Conservation (phyloP, 2,888 invertebrate genomes). For the Pheosia gnoma region DNA sequence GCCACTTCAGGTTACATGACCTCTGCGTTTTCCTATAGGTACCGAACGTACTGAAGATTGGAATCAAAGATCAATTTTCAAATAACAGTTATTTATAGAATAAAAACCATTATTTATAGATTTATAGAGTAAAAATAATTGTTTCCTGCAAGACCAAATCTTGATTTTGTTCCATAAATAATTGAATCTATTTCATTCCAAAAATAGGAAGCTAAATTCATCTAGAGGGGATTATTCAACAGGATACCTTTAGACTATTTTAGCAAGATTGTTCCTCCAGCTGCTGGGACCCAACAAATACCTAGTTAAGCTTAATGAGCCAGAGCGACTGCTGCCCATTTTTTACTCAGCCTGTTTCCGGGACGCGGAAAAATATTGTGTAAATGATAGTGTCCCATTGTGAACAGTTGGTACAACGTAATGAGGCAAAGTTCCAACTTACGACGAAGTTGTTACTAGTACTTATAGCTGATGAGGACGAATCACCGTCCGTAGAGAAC, state of each 20-base stretch:
- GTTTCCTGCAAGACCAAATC: no score
- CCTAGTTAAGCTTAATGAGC: conserved; percentile 70
- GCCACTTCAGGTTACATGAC: no score
- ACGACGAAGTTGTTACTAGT: not conserved
- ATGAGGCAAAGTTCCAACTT: not conserved
- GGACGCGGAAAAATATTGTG: conserved; percentile 20
- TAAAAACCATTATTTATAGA: no score
- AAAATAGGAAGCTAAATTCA: conserved; percentile 20
- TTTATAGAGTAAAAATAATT: no score
- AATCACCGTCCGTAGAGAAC: not conserved
- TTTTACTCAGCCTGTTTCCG: conserved; percentile 49
- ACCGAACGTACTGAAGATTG: no score
- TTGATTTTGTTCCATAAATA: no score
- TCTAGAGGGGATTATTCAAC: conserved; percentile 36
- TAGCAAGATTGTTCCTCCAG: conserved; percentile 47
- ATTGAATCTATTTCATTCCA: conserved; percentile 25
- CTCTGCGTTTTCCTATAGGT: no score
- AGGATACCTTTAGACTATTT: conserved; percentile 35
- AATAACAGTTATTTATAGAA: no score
- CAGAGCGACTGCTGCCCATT: conserved; percentile 48
- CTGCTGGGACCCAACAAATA: conserved; percentile 50
- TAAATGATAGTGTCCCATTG: conserved; percentile 11
- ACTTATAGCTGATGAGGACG: not conserved
- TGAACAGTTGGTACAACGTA: not conserved
- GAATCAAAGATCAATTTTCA: no score